Percentiles rank a stretch among this genome's conserved stretches.
These are phyloP conservation scores for Pedetes capensis DNA, from an alignment of 2,113 vertebrate genomes.

Conservation along the genomic window DNA sequence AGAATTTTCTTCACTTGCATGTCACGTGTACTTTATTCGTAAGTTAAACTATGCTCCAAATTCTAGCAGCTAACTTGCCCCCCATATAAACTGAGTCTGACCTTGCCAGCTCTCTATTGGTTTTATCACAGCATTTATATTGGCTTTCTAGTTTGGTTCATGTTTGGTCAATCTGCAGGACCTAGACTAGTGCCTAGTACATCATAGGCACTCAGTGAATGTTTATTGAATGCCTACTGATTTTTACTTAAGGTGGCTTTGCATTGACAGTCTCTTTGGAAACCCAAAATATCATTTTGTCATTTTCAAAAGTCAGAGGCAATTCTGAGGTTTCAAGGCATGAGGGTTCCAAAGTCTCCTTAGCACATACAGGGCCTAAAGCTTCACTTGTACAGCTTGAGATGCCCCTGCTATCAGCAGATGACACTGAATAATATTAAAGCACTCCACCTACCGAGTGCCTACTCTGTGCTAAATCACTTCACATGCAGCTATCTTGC, in stretches of 20 bases:
- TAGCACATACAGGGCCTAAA: neutral
- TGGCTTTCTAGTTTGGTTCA: neutral
- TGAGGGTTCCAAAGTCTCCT: neutral
- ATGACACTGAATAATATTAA: neutral
- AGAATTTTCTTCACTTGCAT: neutral
- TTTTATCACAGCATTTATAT: neutral
- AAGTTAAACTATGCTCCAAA: neutral
- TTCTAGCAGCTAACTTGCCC: neutral
- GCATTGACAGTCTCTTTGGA: neutral
- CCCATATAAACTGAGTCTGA: neutral
- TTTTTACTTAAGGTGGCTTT: neutral
- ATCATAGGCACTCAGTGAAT: neutral
- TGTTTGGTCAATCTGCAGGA: neutral
- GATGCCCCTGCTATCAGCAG: neutral
- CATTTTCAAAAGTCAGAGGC: neutral
- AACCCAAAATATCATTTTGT: neutral
- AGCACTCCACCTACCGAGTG: neutral
- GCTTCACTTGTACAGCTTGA: neutral
- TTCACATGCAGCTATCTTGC: neutral
- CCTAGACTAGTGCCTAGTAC: neutral
- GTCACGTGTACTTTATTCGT: too few species aligned
- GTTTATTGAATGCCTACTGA: neutral
- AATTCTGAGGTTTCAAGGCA: neutral
- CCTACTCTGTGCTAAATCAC: neutral
- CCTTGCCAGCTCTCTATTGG: neutral